phyloP scores from a whole-genome alignment of 2,113 vertebrate genomes.

The Lota lota region DNA sequence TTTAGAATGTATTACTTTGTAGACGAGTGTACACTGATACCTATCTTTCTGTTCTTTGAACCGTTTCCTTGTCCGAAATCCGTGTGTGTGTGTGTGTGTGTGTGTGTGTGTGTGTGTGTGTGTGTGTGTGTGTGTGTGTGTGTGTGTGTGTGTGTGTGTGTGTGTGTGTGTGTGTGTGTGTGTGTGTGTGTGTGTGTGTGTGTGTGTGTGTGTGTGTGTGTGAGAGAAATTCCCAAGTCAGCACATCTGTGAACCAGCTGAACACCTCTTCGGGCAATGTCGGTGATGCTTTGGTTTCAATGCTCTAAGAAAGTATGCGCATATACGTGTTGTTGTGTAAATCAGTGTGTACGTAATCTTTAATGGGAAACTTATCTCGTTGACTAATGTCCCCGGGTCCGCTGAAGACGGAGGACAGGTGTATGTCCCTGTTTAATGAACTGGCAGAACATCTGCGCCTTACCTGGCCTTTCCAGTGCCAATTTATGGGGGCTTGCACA shows the following conservation, averaged over 20 bases:
- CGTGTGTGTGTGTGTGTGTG: conserved; percentile 10
- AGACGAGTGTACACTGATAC: conserved; percentile 13
- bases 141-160: conserved; percentile 15
- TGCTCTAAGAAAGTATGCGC: conserved; percentile 33
- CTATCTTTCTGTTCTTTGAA: conserved; percentile 27
- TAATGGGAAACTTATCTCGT: no score
- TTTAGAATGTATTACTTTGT: conserved; percentile 32
- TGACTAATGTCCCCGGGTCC: background rate
- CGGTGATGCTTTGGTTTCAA: conserved; percentile 63
- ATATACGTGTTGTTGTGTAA: conserved; percentile 2
- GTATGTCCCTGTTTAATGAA: background rate
- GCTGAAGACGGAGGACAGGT: background rate
- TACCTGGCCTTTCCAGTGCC: no score
- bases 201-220: conserved; percentile 28
- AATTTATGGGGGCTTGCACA: conserved; percentile 4
- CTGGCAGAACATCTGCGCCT: no score
- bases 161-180: conserved; percentile 12
- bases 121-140: conserved; percentile 8
- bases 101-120: conserved; percentile 4
- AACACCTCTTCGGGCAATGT: conserved; percentile 54
- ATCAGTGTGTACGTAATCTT: background rate
- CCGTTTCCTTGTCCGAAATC: conserved; percentile 29
- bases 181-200: conserved; percentile 27
- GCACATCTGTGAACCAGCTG: conserved; percentile 74
- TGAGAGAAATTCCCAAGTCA: conserved; percentile 33